Base-by-base conservation (phyloP, 2,113 vertebrate species). In the Numida meleagris region DNA sequence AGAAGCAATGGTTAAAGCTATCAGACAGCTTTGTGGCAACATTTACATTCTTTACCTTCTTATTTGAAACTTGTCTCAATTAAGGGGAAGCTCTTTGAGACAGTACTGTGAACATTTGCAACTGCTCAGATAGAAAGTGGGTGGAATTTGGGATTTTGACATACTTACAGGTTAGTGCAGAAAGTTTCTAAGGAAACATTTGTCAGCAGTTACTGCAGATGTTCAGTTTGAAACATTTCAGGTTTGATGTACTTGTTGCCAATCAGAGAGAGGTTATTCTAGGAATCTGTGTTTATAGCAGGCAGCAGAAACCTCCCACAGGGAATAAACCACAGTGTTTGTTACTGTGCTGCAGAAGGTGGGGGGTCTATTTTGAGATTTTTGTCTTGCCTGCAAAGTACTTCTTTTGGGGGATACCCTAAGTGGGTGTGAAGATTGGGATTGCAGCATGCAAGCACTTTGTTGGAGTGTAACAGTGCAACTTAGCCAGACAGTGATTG, bases 1-100 rank as follows among this genome's bases (percentile, higher is more conserved):
- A 74, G 55, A 82, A 86, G 53, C 29, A 38, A 48, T 59, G 38
- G 20, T 45, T 59, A 58, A 86, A 83, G 9, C 20, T 23, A 4
- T 31, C 59, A 77, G 63, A 36, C 46, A 75, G 62, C 62, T 91
- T 14, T 82, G 75, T 65, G 71, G 58, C 58, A 61, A 18, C 10
- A 1, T 46, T 55, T 46, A 29, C 25, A n/a, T 75, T n/a, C n/a
- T 73, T 42, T 18, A 85, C 58, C 76, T 66, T 82, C 25, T 0
- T 6, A 1, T 73, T 8, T 80, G 53, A 42, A 80, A 62, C 42
- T 27, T 2, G 0, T 1, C 15, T 29, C 18, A 58, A 18, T 86
- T 79, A 53, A 70, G 31, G 63, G 15, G 14, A 65, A 66, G 63
- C 36, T 65, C 50, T 92, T 61, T 65, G 67, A 57, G 55, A 50